Base-by-base conservation (phyloP, 2,888 invertebrate genomes). In the Apomyelois bistriatella region DNA sequence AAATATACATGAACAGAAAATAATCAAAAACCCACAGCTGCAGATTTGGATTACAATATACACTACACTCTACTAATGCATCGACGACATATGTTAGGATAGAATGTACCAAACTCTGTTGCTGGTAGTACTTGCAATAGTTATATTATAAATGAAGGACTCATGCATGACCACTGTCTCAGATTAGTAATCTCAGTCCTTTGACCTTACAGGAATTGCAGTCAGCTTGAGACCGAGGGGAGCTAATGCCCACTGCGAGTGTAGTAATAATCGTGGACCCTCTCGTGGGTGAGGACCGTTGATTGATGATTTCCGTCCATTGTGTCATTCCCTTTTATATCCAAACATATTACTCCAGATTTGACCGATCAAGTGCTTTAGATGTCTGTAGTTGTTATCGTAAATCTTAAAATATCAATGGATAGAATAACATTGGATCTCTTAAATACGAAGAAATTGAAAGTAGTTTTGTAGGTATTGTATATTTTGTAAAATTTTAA, bases 221-320 rank as follows among this genome's bases (percentile, higher is more conserved):
- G 60, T 59, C 59, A 60, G 58, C 67, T 70, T 66, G 65, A 72
- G 71, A 69, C 66, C 36, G 54, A 58, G 65, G 70, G 67, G 71
- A 70, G 65, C 58, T 63, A 59, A 68, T 74, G 59, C 72, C 70
- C 70, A 72, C 67, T 22, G 22, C 64, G 64, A 64, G 65, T 60
- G 57, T 57, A 58, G 54, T 57, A 65, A 70, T 67, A 69, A 70
- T 64, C 54, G 60, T 62, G 74, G 70, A 72, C 73, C 74, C 76
- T 74, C 74, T 70, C 66, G 76, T 76, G 76, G 78, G 73, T 74
- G 79, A 78, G 72, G 78, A 74, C 71, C 72, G 61, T 79, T 81
- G 83, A 85, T 85, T 82, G 82, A 78, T 75, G 69, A 74, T 74
- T 81, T 85, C 85, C 85, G 84, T 72, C 79, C 76, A 85, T 84